Conservation (phyloP, 37 sponge, comb jelly and placozoan species). For the Chondrosia reniformis region DNA sequence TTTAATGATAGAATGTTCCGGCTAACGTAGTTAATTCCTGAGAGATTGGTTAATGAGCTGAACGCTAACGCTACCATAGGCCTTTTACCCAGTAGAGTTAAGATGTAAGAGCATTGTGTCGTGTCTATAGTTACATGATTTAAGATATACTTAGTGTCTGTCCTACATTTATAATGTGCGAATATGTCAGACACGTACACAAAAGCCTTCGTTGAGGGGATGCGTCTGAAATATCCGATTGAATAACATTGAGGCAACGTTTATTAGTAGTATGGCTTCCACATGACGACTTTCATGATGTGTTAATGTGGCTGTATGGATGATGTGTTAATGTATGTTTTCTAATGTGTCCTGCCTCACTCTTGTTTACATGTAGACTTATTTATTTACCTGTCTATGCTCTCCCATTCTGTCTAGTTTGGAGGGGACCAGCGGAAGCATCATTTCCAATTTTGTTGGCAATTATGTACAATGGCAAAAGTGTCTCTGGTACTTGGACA, state of each 20-base stretch:
- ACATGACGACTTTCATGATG: background rate
- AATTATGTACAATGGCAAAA: background rate
- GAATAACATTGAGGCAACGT: too few species aligned
- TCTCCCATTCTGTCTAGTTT: background rate
- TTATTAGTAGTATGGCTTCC: too few species aligned
- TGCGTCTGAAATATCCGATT: too few species aligned
- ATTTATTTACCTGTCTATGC: background rate
- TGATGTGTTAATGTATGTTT: background rate
- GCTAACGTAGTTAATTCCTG: constrained; percentile 23
- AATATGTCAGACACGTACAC: too few species aligned
- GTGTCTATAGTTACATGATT: too few species aligned
- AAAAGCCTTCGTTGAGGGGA: too few species aligned
- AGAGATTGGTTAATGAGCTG: too few species aligned
- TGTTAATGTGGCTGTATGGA: background rate
- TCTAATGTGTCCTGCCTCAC: constrained; percentile 33
- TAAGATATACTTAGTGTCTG: too few species aligned
- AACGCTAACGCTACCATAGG: background rate
- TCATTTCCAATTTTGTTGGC: background rate
- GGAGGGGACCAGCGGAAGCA: background rate
- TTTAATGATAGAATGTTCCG: background rate
- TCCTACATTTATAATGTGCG: too few species aligned
- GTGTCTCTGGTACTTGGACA: constrained; percentile 11
- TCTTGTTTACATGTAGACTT: background rate
- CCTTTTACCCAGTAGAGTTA: background rate
- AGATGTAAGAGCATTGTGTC: background rate